These are phyloP conservation scores for Dallia pectoralis DNA, from an alignment of 2,797 vertebrate species.

Conservation along the genomic window DNA sequence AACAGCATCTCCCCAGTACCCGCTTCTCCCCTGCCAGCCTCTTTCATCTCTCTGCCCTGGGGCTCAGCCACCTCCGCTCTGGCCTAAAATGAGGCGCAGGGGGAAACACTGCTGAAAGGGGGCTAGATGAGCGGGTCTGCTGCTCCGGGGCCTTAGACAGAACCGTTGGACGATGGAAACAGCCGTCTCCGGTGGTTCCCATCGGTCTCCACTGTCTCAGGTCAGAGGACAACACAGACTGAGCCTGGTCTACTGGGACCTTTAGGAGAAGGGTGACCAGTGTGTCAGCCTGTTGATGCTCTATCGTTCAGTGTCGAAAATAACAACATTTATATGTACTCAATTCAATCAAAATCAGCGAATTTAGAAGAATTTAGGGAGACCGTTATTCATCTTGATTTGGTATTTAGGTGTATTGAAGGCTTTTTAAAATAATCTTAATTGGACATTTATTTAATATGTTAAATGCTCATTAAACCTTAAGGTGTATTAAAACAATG, in stretches of 20 bases:
- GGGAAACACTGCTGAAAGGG: neutral
- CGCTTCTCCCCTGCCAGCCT: slow-evolving; percentile 26
- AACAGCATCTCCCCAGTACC: slow-evolving; percentile 41
- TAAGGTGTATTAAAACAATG: too few species aligned
- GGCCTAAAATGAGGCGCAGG: slow-evolving; percentile 14
- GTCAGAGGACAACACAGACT: neutral
- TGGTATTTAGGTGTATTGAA: too few species aligned
- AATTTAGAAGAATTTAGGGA: neutral
- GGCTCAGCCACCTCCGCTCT: slow-evolving; percentile 31
- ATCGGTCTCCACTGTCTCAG: neutral
- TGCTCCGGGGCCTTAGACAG: neutral
- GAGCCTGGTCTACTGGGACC: neutral
- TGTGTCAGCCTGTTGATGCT: neutral
- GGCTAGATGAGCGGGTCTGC: neutral
- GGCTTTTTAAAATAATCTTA: too few species aligned
- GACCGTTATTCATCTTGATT: too few species aligned
- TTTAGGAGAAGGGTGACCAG: neutral
- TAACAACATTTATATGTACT: too few species aligned
- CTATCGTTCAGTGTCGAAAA: too few species aligned
- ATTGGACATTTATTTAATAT: too few species aligned
- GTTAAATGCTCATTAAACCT: too few species aligned
- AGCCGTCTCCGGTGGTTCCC: neutral
- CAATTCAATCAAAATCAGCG: too few species aligned
- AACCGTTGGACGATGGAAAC: neutral
- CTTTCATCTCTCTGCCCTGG: slow-evolving; percentile 37